Evolutionary conservation across 2,113 vertebrate species (phyloP).

Genomic region (Aegypius monachus): DNA sequence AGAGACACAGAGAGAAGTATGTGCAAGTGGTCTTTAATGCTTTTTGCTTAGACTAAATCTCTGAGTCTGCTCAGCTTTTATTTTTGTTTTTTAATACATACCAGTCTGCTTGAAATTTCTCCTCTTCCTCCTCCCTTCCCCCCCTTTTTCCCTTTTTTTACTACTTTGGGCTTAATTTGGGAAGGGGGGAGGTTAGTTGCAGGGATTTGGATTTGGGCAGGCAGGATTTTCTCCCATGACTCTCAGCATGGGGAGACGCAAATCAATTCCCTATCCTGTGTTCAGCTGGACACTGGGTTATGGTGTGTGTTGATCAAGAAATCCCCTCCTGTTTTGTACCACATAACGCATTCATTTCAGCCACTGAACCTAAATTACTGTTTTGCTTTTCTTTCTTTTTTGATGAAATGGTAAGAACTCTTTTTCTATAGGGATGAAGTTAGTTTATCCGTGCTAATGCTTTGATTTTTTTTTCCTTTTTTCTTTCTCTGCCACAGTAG

Average conservation of each 20-base stretch:
- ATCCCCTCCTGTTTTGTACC: constrained; percentile 77
- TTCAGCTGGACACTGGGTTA: constrained; percentile 82
- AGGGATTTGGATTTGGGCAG: constrained; percentile 71
- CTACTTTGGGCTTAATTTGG: constrained; percentile 49
- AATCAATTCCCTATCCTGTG: constrained; percentile 78
- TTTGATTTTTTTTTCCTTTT: constrained; percentile 73
- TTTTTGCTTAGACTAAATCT: constrained; percentile 1
- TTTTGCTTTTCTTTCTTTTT: constrained; percentile 65
- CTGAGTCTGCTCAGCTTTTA: constrained; percentile 18
- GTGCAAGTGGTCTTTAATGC: constrained; percentile 17
- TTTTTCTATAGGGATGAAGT: constrained; percentile 72
- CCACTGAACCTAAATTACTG: constrained; percentile 77
- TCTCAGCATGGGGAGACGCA: constrained; percentile 71
- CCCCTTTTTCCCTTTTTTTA: not conserved
- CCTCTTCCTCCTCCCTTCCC: too few species aligned
- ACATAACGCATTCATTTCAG: constrained; percentile 72
- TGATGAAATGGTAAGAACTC: constrained; percentile 70
- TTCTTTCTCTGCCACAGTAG: constrained; percentile 83
- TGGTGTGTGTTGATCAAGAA: constrained; percentile 73
- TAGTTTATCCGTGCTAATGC: constrained; percentile 81
- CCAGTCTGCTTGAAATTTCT: not conserved
- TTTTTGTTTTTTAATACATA: not conserved
- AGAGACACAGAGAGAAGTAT: constrained; percentile 71
- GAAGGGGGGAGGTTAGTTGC: constrained; percentile 32
- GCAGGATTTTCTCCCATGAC: constrained; percentile 71